These are phyloP conservation scores for Diorhabda sublineata DNA, from an alignment of 1,140 invertebrate species.

Conservation along the genomic window DNA sequence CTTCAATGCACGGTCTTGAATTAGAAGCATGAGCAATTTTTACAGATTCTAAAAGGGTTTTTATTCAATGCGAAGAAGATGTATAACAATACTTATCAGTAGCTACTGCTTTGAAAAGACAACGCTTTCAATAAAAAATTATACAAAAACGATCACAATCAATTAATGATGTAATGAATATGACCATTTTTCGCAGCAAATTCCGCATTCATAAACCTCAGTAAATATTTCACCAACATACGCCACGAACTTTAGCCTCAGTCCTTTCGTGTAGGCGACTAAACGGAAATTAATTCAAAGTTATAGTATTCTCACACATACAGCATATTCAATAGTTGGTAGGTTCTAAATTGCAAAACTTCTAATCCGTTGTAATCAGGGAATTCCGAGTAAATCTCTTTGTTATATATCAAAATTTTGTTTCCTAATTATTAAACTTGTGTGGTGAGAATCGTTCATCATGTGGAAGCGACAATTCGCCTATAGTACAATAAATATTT, in stretches of 20 bases:
- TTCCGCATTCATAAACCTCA: too few relatives aligned
- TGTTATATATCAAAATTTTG: neutral
- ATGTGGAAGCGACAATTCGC: too few relatives aligned
- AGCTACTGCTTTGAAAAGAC: too few relatives aligned
- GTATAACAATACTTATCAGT: too few relatives aligned
- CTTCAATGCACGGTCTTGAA: too few relatives aligned
- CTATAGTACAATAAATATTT: neutral
- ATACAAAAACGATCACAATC: too few relatives aligned
- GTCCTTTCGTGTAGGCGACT: neutral
- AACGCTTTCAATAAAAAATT: too few relatives aligned
- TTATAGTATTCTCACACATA: neutral
- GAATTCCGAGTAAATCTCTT: neutral
- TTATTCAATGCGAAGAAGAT: too few relatives aligned
- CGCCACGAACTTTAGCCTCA: neutral
- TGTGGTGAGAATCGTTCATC: neutral
- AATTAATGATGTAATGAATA: too few relatives aligned
- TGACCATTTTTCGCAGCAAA: too few relatives aligned
- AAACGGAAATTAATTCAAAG: constrained; percentile 1
- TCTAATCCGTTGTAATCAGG: neutral
- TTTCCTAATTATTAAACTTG: neutral
- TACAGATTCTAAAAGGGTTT: too few relatives aligned
- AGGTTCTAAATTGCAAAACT: neutral
- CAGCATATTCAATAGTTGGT: neutral
- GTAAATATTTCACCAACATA: neutral
- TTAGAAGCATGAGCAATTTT: too few relatives aligned